Evolutionary conservation across 2,888 invertebrate genomes (phyloP).

Genomic region (Eristalis arbustorum): DNA sequence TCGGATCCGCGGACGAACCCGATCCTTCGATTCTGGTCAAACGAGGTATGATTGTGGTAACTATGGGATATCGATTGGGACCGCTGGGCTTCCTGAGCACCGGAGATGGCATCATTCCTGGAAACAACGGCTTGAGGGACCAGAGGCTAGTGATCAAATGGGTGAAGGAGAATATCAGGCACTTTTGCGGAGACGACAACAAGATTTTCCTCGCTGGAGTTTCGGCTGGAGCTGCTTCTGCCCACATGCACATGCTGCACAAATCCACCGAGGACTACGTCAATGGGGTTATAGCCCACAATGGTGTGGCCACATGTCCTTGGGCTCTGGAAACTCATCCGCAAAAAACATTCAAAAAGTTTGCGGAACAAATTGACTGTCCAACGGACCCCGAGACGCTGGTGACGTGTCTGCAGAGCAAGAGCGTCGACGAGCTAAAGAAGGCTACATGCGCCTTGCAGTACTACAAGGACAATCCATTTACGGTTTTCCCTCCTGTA

Average conservation of each 20-base stretch:
- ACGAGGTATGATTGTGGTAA: slow-evolving; percentile 84
- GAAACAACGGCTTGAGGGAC: slow-evolving; percentile 88
- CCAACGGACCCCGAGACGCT: slow-evolving; percentile 81
- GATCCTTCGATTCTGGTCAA: slow-evolving; percentile 84
- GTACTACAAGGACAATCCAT: slow-evolving; percentile 84
- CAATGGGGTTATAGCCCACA: slow-evolving; percentile 74
- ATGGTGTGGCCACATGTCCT: slow-evolving; percentile 84
- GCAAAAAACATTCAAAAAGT: neutral
- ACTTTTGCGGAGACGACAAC: slow-evolving; percentile 86
- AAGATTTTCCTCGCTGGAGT: slow-evolving; percentile 85
- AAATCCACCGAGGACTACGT: slow-evolving; percentile 52
- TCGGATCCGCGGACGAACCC: slow-evolving; percentile 82
- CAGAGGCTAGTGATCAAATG: slow-evolving; percentile 86
- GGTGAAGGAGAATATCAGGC: slow-evolving; percentile 84
- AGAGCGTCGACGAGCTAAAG: slow-evolving; percentile 84
- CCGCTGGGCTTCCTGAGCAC: slow-evolving; percentile 87
- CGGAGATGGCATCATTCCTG: slow-evolving; percentile 85
- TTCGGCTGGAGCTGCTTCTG: slow-evolving; percentile 87
- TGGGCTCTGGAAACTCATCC: slow-evolving; percentile 78
- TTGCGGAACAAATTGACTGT: slow-evolving; percentile 84
- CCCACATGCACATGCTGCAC: slow-evolving; percentile 86
- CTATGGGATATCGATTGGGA: slow-evolving; percentile 85
- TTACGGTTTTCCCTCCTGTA: slow-evolving; percentile 87
- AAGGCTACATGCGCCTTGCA: slow-evolving; percentile 78
- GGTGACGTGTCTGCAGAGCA: slow-evolving; percentile 84